Conservation (phyloP, 2,113 vertebrate species). For the Loxodonta africana region DNA sequence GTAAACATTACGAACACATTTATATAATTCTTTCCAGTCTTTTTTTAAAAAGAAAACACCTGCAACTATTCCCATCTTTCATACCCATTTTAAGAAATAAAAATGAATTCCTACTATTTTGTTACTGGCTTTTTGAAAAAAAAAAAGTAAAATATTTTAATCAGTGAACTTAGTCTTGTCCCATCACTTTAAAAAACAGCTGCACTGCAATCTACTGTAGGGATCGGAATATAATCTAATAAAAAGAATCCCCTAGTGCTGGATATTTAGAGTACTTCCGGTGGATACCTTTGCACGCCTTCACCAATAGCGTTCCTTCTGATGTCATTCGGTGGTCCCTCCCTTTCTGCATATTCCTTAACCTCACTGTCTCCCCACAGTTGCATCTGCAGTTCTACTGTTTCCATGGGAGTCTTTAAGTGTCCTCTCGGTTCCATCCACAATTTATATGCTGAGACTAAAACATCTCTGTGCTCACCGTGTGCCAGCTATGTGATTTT, state of each 20-base stretch:
- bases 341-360: neutral
- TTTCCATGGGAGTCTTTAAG: conserved; percentile 26
- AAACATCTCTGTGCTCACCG: neutral
- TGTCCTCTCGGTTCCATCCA: neutral
- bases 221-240: neutral
- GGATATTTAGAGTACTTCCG: neutral
- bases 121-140: neutral
- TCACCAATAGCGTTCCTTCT: neutral
- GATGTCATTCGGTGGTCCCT: neutral
- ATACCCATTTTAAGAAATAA: neutral
- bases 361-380: conserved; percentile 3
- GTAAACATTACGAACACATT: neutral
- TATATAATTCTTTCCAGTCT: neutral
- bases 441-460: neutral
- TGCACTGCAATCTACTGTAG: neutral
- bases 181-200: neutral
- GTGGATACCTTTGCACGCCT: neutral
- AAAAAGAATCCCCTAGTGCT: neutral
- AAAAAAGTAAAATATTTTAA: conserved; percentile 13
- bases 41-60: neutral
- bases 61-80: neutral
- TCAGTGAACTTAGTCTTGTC: neutral
- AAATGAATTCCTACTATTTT: conserved; percentile 37
- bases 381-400: neutral
- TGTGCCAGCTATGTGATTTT: neutral